Evolutionary conservation across 2,888 invertebrate species (phyloP), one percentile per base, ranked within the genome.

Genomic region (Dicycla oo): DNA sequence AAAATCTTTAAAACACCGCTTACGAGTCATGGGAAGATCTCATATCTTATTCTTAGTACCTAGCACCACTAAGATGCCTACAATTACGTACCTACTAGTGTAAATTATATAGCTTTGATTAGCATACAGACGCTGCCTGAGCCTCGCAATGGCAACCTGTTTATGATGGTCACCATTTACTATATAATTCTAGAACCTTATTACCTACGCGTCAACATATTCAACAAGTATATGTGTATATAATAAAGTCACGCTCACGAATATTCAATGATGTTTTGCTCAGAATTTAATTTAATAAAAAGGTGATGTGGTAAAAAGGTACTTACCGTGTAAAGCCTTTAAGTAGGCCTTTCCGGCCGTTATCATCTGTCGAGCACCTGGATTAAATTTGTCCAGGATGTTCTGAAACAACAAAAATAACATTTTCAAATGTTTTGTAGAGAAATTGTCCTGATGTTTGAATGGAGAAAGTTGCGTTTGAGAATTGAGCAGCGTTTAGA

Each of bases 341-440:
- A 99, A 97, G 94, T 99, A 99, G 75, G 99, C 98, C 94, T 99
- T 99, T 76, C 99, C 99, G 87, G 99, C 98, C 88, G 98, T 98
- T 94, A 99, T 98, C 97, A 99, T 97, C 96, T 99, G 99, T 89
- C 98, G 97, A 58, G 99, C 98, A 83, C 98, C 98, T 73, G 99
- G 99, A 96, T 99, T 99, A 96, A 99, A 99, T 96, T 99, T 99
- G 93, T 99, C 99, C 97, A 99, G 97, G 94, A 99, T 98, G 93
- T 99, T 99, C 99, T 98, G 97, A 86, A 98, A 98, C 94, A 96
- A 96, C 90, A 73, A 80, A 87, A 88, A 86, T 45, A 64, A 38
- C 68, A 81, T 70, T 77, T 86, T 83, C 47, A 77, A 57, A 64
- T 40, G 53, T 34, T 69, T 61, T 58, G 56, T 18, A 30, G 47